phyloP scores from a whole-genome alignment of 2,113 vertebrate species.

The Trachemys scripta region DNA sequence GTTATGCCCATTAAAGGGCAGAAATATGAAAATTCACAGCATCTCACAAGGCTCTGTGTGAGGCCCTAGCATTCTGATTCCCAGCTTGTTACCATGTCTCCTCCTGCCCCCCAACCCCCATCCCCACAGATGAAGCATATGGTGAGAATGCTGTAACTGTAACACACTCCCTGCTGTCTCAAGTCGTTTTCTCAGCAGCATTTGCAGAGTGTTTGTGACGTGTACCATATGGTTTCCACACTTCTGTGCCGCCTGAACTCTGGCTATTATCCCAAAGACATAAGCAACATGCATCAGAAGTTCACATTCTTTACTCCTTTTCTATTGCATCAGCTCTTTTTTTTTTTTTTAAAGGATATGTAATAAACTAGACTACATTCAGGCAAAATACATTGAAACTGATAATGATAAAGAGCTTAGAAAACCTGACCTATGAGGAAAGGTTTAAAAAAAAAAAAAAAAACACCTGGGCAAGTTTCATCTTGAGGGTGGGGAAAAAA shows the following conservation, averaged over 20 bases:
- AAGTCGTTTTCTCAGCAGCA: slow-evolving; percentile 9
- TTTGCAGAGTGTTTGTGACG: slow-evolving; percentile 48
- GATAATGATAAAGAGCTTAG: background rate
- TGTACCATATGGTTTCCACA: slow-evolving; percentile 49
- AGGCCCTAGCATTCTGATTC: background rate
- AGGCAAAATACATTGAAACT: background rate
- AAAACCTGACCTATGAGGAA: no score
- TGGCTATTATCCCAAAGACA: slow-evolving; percentile 12
- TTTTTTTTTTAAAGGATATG: background rate
- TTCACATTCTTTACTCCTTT: background rate
- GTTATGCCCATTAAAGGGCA: background rate
- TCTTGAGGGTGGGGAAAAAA: background rate
- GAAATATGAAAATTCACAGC: background rate
- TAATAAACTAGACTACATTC: background rate
- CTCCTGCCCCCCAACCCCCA: background rate
- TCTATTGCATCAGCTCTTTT: background rate
- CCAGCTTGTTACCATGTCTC: background rate
- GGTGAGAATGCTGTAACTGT: background rate
- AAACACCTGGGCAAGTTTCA: background rate
- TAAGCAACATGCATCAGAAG: slow-evolving; percentile 16
- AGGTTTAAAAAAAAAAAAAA: background rate
- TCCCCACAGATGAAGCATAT: background rate
- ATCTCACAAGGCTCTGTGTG: background rate
- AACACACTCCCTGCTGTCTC: background rate
- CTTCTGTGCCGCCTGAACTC: background rate